A percentile compares a stretch with the other conserved stretches of the same genome.
Evolutionary conservation across 2,888 invertebrate genomes (phyloP).

Genomic region (Phaonia tiefii): DNA sequence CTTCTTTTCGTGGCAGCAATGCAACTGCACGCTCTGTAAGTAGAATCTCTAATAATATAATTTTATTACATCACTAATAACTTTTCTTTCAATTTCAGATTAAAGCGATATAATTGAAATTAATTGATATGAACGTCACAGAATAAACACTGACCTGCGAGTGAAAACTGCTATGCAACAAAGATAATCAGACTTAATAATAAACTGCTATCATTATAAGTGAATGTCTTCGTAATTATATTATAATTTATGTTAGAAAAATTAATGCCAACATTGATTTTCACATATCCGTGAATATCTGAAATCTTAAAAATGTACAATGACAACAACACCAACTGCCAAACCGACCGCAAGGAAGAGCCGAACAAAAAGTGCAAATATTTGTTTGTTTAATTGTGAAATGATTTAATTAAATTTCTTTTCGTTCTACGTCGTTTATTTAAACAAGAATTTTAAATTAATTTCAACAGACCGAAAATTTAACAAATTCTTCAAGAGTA

Average conservation of each 20-base stretch:
- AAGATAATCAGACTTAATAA: slow-evolving; percentile 40
- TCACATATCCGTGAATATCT: slow-evolving; percentile 61
- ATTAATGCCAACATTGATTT: slow-evolving; percentile 63
- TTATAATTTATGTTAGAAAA: slow-evolving; percentile 56
- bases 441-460: slow-evolving; percentile 77
- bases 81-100: slow-evolving; percentile 1
- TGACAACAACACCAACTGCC: neutral
- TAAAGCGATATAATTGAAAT: slow-evolving; percentile 13
- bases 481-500: slow-evolving; percentile 68
- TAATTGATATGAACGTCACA: neutral
- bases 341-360: neutral
- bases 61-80: slow-evolving; percentile 62
- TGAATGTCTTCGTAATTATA: slow-evolving; percentile 46
- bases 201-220: slow-evolving; percentile 25
- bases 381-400: slow-evolving; percentile 57
- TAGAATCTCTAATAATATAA: neutral
- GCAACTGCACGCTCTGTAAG: too few relatives aligned
- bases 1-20: too few relatives aligned
- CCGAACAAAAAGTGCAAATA: slow-evolving; percentile 18
- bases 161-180: slow-evolving; percentile 11
- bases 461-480: slow-evolving; percentile 78
- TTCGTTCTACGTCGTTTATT: slow-evolving; percentile 72
- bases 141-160: neutral
- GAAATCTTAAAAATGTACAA: slow-evolving; percentile 32
- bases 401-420: slow-evolving; percentile 73